Percentiles rank a stretch among this genome's conserved stretches.
phyloP scores from a whole-genome alignment of 2,113 vertebrate species.

The Indicator maculatus region DNA sequence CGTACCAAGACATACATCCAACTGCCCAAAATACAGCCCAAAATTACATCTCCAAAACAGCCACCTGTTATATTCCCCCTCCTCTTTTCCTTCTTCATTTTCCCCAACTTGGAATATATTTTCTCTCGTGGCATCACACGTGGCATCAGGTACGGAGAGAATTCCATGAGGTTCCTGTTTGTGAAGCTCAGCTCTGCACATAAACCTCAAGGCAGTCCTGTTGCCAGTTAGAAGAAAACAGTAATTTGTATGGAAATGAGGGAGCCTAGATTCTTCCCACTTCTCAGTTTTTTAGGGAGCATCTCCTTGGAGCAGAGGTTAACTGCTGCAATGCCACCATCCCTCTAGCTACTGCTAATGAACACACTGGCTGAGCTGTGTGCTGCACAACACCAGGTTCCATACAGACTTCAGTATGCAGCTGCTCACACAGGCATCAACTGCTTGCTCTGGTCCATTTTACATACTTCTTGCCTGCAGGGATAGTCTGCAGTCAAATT shows the following conservation, averaged over 20 bases:
- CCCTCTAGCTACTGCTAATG: not conserved
- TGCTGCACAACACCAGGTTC: not conserved
- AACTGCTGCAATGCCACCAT: not conserved
- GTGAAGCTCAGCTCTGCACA: not conserved
- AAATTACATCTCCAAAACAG: not conserved
- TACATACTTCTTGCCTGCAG: not conserved
- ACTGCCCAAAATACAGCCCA: not conserved
- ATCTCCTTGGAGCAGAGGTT: not conserved
- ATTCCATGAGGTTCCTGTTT: not conserved
- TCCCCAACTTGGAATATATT: not conserved
- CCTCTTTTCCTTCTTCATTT: not conserved
- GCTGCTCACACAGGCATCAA: not conserved
- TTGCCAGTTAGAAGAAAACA: not conserved
- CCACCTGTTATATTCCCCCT: not conserved
- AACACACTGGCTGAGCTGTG: not conserved
- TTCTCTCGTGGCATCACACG: not conserved
- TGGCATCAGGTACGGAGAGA: not conserved
- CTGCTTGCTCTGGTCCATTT: slow-evolving; percentile 28
- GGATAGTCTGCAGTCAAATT: not conserved
- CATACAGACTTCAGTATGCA: not conserved
- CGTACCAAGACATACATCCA: accelerated
- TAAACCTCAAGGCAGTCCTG: not conserved
- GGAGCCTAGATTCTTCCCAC: not conserved
- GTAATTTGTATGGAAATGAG: slow-evolving; percentile 28
- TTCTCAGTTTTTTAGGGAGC: not conserved